Evolutionary conservation across 2,888 invertebrate species (phyloP).

Genomic region (Erebia ligea): DNA sequence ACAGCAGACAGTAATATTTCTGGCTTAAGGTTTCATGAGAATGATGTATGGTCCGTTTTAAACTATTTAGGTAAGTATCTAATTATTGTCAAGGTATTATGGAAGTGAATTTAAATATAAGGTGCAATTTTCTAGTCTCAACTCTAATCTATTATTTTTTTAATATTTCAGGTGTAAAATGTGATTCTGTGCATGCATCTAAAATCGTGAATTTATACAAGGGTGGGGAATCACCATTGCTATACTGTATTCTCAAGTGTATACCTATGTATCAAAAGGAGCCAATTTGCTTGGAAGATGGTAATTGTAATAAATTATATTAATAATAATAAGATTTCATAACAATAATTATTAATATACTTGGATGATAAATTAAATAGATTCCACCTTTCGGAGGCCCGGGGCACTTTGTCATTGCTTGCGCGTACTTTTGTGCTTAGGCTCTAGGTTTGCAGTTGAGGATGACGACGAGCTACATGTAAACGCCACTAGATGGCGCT

Average conservation of each 20-base stretch:
- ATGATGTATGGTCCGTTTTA: constrained; percentile 77
- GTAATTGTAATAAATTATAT: constrained; percentile 42
- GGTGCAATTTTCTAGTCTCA: too few species aligned
- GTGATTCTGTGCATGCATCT: constrained; percentile 64
- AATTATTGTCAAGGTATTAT: background rate
- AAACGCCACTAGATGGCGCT: constrained; percentile 6
- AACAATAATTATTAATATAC: too few species aligned
- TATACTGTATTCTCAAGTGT: constrained; percentile 65
- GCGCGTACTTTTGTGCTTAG: background rate
- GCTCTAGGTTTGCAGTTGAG: background rate
- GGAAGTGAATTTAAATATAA: too few species aligned
- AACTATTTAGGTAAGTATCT: constrained; percentile 65
- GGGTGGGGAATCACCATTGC: constrained; percentile 53
- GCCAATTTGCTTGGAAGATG: constrained; percentile 38
- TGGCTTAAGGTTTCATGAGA: constrained; percentile 64
- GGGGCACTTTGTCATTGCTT: background rate
- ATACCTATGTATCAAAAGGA: constrained; percentile 43
- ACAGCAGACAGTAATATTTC: constrained; percentile 46
- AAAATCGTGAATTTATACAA: constrained; percentile 63
- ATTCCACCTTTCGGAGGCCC: background rate
- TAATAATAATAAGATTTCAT: background rate
- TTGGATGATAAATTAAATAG: background rate
- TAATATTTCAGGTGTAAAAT: constrained; percentile 59
- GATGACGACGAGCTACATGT: background rate
- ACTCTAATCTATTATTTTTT: background rate